Evolutionary conservation across 1,140 invertebrate species (phyloP), one percentile per base, ranked within the genome.

Genomic region (Zaprionus kolodkinae): DNA sequence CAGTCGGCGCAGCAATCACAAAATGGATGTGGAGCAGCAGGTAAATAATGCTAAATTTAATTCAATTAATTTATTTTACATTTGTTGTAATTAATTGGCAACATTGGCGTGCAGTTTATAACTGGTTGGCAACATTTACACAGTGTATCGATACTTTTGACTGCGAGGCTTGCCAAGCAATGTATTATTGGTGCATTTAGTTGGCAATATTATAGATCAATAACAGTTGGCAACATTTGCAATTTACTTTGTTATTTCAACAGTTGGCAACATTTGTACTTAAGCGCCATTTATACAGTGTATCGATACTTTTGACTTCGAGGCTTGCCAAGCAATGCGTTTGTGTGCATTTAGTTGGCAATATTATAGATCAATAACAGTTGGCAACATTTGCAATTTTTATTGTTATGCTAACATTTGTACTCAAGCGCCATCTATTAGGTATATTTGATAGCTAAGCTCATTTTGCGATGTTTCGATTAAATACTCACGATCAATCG

Each of bases 21-120:
- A 92, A 70, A 92, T 92, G 78, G 91, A 92, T 56, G 91, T 92
- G 10, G 91, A 92, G 48, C 91, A 92, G 33, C 91, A 92, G 91
- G 91, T 92, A 43, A 76, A 45, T n/a, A 45, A 45, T 5, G 27
- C 7, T 9, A 15, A 45, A 45, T 15, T 45, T 1, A 9, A 45
- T 45, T 10, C 0, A 15, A 15, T 15, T 10, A 15, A 15, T 15
- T 10, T 15, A 45, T 15, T 15, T 15, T 9, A 1, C 6, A 35
- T 35, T 15, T 45, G 3, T 0, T n/a, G 2, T 5, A 15, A 15
- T 6, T 43, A 6, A 15, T 45, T 45, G 40, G 40, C 40, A 45
- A 15, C 6, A 15, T 9, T 2, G 0, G 2, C 7, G 40, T 15
- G 6, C 6, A n/a, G 7, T 15, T 43, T 9, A 15, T 9, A 45